Percentiles rank a stretch among this genome's conserved stretches.
Evolutionary conservation across 2,888 invertebrate species (phyloP).

Genomic region (Melanostoma scalare): DNA sequence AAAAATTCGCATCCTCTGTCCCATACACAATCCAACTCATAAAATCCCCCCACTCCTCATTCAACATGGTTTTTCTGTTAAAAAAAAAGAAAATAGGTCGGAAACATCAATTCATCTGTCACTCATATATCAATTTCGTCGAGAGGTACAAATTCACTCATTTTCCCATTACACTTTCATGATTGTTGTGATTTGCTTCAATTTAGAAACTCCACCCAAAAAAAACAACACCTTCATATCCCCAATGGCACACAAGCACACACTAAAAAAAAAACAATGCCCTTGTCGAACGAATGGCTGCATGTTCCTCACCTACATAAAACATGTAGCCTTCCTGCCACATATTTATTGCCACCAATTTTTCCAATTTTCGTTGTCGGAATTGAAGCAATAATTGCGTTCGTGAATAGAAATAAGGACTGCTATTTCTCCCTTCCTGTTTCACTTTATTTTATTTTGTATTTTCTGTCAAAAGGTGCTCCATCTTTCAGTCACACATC

Average conservation of each 20-base stretch:
- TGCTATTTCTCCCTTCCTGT: slow-evolving; percentile 17
- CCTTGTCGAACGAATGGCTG: slow-evolving; percentile 24
- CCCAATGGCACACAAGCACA: too few relatives aligned
- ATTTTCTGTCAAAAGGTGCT: slow-evolving; percentile 19
- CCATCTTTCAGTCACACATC: slow-evolving; percentile 41
- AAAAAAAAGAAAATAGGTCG: slow-evolving; percentile 7
- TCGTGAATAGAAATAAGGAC: slow-evolving; percentile 63
- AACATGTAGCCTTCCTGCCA: neutral
- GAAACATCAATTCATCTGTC: slow-evolving; percentile 56
- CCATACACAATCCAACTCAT: too few relatives aligned
- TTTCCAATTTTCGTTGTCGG: slow-evolving; percentile 68
- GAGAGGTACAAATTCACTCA: slow-evolving; percentile 56
- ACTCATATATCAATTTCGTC: slow-evolving; percentile 63
- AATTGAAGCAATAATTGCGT: slow-evolving; percentile 69
- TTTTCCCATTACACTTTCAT: slow-evolving; percentile 64
- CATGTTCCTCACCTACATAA: neutral
- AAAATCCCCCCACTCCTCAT: too few relatives aligned
- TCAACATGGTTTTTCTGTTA: neutral
- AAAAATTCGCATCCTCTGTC: too few relatives aligned
- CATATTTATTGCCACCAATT: slow-evolving; percentile 67
- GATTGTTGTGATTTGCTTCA: slow-evolving; percentile 69
- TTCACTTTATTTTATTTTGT: slow-evolving; percentile 15
- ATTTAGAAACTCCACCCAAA: neutral
- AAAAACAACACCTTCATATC: neutral
- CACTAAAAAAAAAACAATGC: neutral